Evolutionary conservation across 2,113 vertebrate genomes (phyloP).

Genomic region (Eidolon helvum): DNA sequence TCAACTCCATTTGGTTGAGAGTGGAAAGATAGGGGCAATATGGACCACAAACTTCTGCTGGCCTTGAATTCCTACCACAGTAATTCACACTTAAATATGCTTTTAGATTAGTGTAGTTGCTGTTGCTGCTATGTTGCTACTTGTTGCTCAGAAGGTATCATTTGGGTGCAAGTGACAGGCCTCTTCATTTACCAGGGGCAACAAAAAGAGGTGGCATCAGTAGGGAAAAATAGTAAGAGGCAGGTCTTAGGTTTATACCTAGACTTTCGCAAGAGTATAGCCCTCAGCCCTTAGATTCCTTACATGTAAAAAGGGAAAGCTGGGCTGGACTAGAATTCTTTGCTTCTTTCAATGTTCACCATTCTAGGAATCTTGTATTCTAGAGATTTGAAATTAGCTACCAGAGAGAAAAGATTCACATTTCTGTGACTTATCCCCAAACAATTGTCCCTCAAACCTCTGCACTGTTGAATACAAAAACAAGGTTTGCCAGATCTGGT

Average conservation of each 20-base stretch:
- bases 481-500: neutral
- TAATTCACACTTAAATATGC: neutral
- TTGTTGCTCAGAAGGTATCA: neutral
- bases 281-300: neutral
- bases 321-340: neutral
- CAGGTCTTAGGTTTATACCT: neutral
- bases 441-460: neutral
- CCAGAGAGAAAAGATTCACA: neutral
- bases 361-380: neutral
- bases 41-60: neutral
- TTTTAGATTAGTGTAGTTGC: neutral
- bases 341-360: neutral
- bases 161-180: neutral
- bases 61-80: neutral
- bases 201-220: neutral
- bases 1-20: neutral
- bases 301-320: neutral
- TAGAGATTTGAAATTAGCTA: neutral
- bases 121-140: neutral
- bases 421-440: neutral
- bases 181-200: neutral
- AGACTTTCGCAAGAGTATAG: accelerated
- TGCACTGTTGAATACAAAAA: neutral
- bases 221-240: neutral
- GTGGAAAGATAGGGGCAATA: neutral